Evolutionary conservation across 2,113 vertebrate species (phyloP), one percentile per base, ranked within the genome.

Genomic region (Lepus timidus): DNA sequence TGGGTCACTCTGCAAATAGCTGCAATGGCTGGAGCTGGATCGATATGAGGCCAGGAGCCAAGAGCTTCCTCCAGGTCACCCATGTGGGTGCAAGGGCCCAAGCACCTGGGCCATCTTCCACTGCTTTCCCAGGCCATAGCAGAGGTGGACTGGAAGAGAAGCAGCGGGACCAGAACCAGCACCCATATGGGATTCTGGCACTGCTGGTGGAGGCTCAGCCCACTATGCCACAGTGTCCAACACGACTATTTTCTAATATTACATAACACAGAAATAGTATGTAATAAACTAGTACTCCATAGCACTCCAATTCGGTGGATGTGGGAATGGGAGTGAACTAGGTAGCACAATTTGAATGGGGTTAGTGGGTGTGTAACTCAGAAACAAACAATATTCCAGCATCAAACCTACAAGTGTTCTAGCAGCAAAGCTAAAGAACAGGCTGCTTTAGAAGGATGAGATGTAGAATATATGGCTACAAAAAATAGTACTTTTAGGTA

Each of bases 181-280:
- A 44, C 44, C 44, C 44, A 44, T 7, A 44, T 44, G 44, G 44
- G 44, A 44, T 44, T 44, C 44, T 44, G 44, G 44, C 44, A 44
- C 44, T 44, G 44, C 44, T 44, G 44, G 44, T 44, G 44, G 44
- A 44, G 44, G 44, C 44, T 44, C 44, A 44, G 44, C 44, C 44
- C 44, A 44, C 44, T 44, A 44, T 44, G 44, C 44, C 44, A 44
- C 44, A 44, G 44, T 44, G 44, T 44, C 44, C 6, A 6, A 44
- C 44, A 7, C 7, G 44, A 44, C 44, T 44, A 58, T 58, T 85
- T 96, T 94, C 90, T 76, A 76, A 88, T 64, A 61, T 87, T 84
- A 74, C 6, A 92, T 88, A 81, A 95, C 81, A 64, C 1, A 84
- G 68, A 91, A 88, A 87, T 71, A 16, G 2, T 75, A 79, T 74